Evolutionary conservation across 2,113 vertebrate species (phyloP).

Genomic region (Saguinus midas): DNA sequence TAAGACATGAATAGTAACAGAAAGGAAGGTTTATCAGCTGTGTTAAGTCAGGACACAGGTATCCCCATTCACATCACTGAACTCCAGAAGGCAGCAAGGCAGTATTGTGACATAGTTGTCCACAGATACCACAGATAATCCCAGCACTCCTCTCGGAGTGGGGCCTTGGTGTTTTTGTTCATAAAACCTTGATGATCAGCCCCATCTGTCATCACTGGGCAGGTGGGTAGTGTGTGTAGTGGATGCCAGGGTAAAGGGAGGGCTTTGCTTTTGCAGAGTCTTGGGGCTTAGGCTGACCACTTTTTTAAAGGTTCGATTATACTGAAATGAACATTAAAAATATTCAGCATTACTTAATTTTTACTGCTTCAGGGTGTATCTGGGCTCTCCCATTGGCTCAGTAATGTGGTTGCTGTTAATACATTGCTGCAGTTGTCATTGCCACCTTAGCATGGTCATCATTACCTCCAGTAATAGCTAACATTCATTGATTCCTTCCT

Average conservation of each 20-base stretch:
- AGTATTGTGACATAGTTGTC: rapidly evolving
- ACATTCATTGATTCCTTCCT: background rate
- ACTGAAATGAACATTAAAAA: background rate
- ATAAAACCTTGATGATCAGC: background rate
- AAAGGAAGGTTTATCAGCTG: background rate
- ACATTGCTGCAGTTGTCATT: background rate
- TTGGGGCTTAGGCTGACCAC: background rate
- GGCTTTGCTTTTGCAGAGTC: too few relatives aligned
- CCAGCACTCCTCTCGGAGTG: rapidly evolving
- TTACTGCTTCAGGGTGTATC: background rate
- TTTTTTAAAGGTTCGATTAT: background rate
- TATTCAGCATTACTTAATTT: background rate
- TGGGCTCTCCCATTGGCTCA: too few relatives aligned
- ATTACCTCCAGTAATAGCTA: background rate
- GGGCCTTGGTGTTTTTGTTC: too few relatives aligned
- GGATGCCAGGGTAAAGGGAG: too few relatives aligned
- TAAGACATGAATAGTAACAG: too few relatives aligned
- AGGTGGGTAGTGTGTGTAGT: background rate
- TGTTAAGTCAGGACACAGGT: background rate
- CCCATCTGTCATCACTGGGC: rapidly evolving
- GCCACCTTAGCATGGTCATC: background rate
- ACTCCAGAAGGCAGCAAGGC: rapidly evolving
- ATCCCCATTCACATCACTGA: too few relatives aligned
- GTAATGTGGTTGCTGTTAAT: too few relatives aligned
- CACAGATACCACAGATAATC: background rate